A percentile compares a stretch with the other conserved stretches of the same genome.
Evolutionary conservation across 1,140 invertebrate genomes (phyloP).

Genomic region (Temnothorax nylanderi): DNA sequence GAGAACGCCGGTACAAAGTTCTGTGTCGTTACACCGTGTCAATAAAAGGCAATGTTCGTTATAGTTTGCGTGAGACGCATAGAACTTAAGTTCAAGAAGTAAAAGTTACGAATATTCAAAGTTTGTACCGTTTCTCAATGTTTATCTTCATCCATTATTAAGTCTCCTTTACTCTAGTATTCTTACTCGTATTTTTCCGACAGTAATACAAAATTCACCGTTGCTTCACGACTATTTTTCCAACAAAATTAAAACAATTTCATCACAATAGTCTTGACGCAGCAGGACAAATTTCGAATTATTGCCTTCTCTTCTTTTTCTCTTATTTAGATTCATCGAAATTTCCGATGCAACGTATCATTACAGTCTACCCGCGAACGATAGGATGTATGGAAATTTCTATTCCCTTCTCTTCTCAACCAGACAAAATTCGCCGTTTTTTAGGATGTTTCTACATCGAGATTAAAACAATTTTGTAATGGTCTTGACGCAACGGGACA

Average conservation of each 20-base stretch:
- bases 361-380: constrained; percentile 40
- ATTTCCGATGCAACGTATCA: constrained; percentile 73
- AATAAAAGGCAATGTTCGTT: constrained; percentile 13
- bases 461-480: constrained; percentile 56
- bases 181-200: constrained; percentile 22
- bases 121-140: constrained; percentile 73
- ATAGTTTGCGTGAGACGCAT: neutral
- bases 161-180: constrained; percentile 45
- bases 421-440: constrained; percentile 75
- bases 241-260: constrained; percentile 56
- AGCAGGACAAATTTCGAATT: constrained; percentile 76
- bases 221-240: constrained; percentile 63
- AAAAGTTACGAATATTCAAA: constrained; percentile 64
- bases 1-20: constrained; percentile 58
- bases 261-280: constrained; percentile 64
- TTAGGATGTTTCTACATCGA: constrained; percentile 26
- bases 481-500: constrained; percentile 71
- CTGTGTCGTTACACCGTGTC: constrained; percentile 7
- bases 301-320: constrained; percentile 61
- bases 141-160: constrained; percentile 75
- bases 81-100: constrained; percentile 28
- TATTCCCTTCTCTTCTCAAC: constrained; percentile 44
- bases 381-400: constrained; percentile 65
- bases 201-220: constrained; percentile 77
- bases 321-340: constrained; percentile 59